phyloP scores from a whole-genome alignment of 2,797 vertebrate genomes.

The Hemibagrus guttatus region DNA sequence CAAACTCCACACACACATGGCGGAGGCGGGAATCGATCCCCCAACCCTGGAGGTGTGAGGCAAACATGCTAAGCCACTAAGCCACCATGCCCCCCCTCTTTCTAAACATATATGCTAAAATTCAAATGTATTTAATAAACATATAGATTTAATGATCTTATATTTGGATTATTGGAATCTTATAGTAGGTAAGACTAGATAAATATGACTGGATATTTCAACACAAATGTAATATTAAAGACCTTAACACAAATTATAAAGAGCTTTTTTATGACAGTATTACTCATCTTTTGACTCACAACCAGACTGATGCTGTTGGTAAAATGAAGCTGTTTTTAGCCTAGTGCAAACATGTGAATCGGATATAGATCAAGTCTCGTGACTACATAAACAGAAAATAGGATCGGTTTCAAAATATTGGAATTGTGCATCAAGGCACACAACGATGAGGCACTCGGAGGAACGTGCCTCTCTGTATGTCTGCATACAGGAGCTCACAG shows the following conservation, averaged over 20 bases:
- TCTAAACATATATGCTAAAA: no score
- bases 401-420: not conserved
- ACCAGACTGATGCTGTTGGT: not conserved
- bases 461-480: not conserved
- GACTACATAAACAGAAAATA: not conserved
- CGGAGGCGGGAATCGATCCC: no score
- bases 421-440: not conserved
- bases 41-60: no score
- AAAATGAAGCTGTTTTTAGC: not conserved
- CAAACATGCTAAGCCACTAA: no score
- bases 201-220: not conserved
- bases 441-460: not conserved
- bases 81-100: no score
- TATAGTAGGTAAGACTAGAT: not conserved
- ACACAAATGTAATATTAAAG: not conserved
- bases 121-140: no score
- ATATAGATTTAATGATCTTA: no score
- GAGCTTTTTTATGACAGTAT: not conserved
- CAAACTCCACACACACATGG: no score
- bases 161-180: not conserved
- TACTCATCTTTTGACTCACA: not conserved
- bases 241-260: not conserved
- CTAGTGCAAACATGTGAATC: not conserved
- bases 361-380: not conserved
- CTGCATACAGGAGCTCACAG: not conserved